Evolutionary conservation across 2,888 invertebrate genomes (phyloP).

Genomic region (Carterocephalus palaemon): DNA sequence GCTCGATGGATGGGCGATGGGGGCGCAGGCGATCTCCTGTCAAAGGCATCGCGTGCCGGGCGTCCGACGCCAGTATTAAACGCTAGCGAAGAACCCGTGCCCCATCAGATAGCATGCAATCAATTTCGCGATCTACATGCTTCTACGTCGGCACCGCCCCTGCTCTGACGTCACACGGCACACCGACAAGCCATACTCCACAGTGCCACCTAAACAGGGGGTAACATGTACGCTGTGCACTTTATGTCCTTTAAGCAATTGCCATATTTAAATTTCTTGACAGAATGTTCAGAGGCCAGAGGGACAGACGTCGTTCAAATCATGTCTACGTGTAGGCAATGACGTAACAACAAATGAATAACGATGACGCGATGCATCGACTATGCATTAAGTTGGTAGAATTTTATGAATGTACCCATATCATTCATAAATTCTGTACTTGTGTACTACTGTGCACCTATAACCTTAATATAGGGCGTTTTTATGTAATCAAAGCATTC

Average conservation of each 20-base stretch:
- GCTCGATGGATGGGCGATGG: conserved; percentile 60
- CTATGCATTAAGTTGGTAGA: too few species aligned
- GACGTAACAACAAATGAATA: too few species aligned
- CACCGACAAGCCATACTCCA: conserved; percentile 67
- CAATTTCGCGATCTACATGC: conserved; percentile 78
- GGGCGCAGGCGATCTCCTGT: conserved; percentile 72
- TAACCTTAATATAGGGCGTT: conserved; percentile 14
- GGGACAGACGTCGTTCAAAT: too few species aligned
- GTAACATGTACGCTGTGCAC: too few species aligned
- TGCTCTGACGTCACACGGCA: conserved; percentile 76
- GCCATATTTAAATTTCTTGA: too few species aligned
- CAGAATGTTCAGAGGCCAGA: too few species aligned
- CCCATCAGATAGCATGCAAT: conserved; percentile 78
- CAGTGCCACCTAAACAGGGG: conserved; percentile 73
- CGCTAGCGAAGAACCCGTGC: conserved; percentile 76
- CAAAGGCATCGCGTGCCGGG: conserved; percentile 73
- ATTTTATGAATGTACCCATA: too few species aligned
- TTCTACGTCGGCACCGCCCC: conserved; percentile 73
- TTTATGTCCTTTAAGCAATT: too few species aligned
- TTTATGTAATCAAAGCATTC: conserved; percentile 64
- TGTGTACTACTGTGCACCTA: too few species aligned
- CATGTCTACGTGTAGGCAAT: too few species aligned
- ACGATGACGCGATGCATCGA: too few species aligned
- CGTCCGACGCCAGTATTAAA: conserved; percentile 73
- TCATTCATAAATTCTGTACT: too few species aligned